These are phyloP conservation scores for Pholis gunnellus DNA, from an alignment of 2,113 vertebrate genomes.

Conservation along the genomic window DNA sequence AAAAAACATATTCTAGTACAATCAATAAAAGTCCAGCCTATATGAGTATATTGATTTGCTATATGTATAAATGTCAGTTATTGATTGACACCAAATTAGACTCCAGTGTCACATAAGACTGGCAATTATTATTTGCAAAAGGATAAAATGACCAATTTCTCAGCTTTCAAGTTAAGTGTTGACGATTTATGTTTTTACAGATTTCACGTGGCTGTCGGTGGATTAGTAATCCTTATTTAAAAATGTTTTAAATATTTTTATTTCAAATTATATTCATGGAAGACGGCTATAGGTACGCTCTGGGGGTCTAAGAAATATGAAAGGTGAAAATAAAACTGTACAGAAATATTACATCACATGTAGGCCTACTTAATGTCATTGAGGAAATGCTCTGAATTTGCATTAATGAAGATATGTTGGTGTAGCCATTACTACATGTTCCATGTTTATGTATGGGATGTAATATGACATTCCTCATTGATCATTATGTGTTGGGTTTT, in stretches of 20 bases:
- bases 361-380: neutral
- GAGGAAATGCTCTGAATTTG: neutral
- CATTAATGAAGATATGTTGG: neutral
- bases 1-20: neutral
- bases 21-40: neutral
- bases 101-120: neutral
- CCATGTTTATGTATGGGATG: neutral
- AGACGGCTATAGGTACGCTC: neutral
- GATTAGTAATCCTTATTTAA: neutral
- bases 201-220: neutral
- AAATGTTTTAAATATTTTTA: neutral
- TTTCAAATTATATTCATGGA: constrained; percentile 11
- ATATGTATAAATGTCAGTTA: constrained; percentile 13
- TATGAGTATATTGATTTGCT: constrained; percentile 23
- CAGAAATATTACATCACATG: neutral
- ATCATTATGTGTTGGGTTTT: neutral
- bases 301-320: neutral
- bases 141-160: neutral
- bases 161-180: neutral
- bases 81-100: neutral
- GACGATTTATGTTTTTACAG: neutral
- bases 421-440: neutral
- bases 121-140: neutral
- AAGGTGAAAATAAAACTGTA: constrained; percentile 2
- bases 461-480: neutral